Base-by-base conservation (phyloP, 2,113 vertebrate species). In the Percina caprodes region DNA sequence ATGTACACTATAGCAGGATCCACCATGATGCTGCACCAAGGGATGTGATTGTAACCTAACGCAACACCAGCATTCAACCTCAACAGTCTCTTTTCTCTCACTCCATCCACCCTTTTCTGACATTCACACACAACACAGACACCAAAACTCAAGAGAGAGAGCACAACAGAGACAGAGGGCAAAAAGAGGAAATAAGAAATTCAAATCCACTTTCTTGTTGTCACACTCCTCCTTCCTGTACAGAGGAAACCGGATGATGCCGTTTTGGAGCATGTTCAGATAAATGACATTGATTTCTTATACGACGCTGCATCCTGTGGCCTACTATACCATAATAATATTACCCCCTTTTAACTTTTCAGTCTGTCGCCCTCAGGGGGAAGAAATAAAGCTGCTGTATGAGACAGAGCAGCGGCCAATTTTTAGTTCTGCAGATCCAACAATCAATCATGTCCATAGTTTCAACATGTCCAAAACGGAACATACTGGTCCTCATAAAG, bases 271-370 rank as follows among this genome's bases (percentile, higher is more conserved):
- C 88, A 73, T 90, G 91, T 88, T 95, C 88, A 89, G 91, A 94
- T 93, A 91, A 94, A 94, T 86, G 21, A 85, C 90, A 93, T 91
- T n/a, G 86, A 94, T 95, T 93, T 93, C 88, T 93, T 90, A 92
- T 85, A 88, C 89, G 86, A 90, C 71, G 77, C 71, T 19, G 79
- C 91, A 91, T 93, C 94, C 92, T 91, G 91, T 84, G 82, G 85
- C 71, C 76, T 86, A 88, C 88, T 92, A 86, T 90, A 90, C 75
- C 76, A 66, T 94, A 94, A 95, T 93, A 93, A 81, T 91, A 94
- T 94, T 94, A 94, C 48, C 83, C 70, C 89, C 90, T 93, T 91
- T 94, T 92, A 93, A 93, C 86, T 93, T 92, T 92, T 88, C 79
- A 83, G 86, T 77, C 84, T 68, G 78, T 89, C 48, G 84, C 89